Percentiles rank a stretch among this genome's conserved stretches.
These are phyloP conservation scores for Holacanthus passer DNA, from an alignment of 2,113 vertebrate genomes.

Conservation along the genomic window DNA sequence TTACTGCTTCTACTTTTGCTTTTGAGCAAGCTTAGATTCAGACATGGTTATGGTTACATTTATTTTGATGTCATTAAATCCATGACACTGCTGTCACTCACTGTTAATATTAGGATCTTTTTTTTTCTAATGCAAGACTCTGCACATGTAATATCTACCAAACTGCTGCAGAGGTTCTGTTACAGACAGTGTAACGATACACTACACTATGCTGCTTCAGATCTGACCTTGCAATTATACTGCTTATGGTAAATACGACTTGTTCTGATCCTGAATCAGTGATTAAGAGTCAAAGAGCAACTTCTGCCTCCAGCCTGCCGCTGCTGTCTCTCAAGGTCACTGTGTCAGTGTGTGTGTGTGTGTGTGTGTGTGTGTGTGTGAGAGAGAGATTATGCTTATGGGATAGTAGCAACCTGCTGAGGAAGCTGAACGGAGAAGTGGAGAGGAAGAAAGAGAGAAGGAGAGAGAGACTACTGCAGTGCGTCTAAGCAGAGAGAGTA, in stretches of 20 bases:
- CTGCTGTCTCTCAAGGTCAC: conserved; percentile 62
- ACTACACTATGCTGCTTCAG: not conserved
- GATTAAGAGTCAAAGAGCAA: conserved; percentile 64
- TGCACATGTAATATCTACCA: not conserved
- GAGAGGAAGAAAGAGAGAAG: conserved; percentile 55
- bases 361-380: conserved; percentile 25
- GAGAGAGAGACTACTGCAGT: conserved; percentile 59
- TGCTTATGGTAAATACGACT: conserved; percentile 30
- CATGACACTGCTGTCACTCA: not conserved
- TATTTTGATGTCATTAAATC: not conserved
- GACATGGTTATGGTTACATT: not conserved
- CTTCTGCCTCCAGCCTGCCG: conserved; percentile 34
- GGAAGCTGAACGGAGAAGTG: conserved; percentile 60
- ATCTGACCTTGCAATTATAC: conserved; percentile 29
- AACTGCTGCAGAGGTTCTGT: conserved; percentile 1
- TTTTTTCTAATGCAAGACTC: not conserved
- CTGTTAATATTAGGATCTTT: not conserved
- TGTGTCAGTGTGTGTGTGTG: conserved; percentile 44
- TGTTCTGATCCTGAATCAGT: conserved; percentile 45
- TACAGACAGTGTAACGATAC: not conserved
- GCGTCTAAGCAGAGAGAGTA: conserved; percentile 39
- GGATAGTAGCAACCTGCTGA: conserved; percentile 72
- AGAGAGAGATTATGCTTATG: conserved; percentile 52
- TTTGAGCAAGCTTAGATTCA: not conserved
- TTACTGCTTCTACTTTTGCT: not conserved